Conservation (phyloP, 2,888 invertebrate species). For the Apamea monoglypha region DNA sequence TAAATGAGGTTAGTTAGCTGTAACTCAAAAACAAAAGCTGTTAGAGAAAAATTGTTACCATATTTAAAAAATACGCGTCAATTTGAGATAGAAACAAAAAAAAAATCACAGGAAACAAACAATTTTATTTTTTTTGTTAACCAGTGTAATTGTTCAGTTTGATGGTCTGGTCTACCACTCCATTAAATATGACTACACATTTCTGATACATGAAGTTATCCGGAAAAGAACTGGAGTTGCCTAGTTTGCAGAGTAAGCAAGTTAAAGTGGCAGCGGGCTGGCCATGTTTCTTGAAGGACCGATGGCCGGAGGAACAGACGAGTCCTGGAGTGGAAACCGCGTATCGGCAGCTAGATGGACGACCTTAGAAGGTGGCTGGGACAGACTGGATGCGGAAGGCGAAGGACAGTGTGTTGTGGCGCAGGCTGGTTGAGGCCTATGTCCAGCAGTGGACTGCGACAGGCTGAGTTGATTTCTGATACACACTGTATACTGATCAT, state of each 20-base stretch:
- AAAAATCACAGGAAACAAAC: too few species aligned
- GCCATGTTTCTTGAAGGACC: too few species aligned
- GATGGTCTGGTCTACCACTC: background rate
- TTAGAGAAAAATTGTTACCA: too few species aligned
- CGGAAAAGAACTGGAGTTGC: background rate
- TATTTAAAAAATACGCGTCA: too few species aligned
- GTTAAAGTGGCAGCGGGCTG: too few species aligned
- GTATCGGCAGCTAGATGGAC: background rate
- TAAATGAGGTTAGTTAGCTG: too few species aligned
- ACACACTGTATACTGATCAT: background rate
- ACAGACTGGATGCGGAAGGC: background rate
- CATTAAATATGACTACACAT: background rate
- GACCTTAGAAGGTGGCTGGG: background rate
- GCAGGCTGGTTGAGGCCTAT: background rate
- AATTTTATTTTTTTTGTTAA: too few species aligned
- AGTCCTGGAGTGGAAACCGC: too few species aligned
- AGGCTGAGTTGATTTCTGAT: background rate
- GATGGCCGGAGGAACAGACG: too few species aligned
- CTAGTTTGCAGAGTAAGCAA: background rate
- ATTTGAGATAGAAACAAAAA: too few species aligned
- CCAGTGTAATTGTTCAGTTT: slow-evolving; percentile 8
- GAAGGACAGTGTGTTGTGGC: background rate
- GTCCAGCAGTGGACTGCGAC: background rate
- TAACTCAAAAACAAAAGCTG: too few species aligned
- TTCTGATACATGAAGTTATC: background rate